Evolutionary conservation across 2,888 invertebrate genomes (phyloP).

Genomic region (Cabera pusaria): DNA sequence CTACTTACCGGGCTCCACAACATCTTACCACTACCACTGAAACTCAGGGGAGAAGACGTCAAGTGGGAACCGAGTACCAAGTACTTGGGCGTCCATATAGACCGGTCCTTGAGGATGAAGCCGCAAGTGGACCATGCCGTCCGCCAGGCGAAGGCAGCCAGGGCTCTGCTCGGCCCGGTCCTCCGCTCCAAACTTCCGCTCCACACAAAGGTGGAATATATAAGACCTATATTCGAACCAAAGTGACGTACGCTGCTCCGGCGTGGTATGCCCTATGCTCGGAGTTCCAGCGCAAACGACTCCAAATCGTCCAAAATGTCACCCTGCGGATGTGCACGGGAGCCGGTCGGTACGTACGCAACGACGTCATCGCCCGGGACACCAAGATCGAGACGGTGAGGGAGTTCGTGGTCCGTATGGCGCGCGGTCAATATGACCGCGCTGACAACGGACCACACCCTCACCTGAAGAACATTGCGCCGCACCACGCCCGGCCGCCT

Average conservation of each 20-base stretch:
- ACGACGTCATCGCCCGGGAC: constrained; percentile 11
- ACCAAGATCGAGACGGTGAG: constrained; percentile 5
- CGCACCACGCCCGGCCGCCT: neutral
- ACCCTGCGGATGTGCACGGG: constrained; percentile 1
- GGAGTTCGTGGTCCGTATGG: constrained; percentile 1
- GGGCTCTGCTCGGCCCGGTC: no score
- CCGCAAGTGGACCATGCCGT: no score
- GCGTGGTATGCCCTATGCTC: constrained; percentile 19
- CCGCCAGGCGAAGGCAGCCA: no score
- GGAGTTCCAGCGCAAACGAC: no score
- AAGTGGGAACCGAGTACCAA: no score
- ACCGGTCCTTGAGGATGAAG: no score
- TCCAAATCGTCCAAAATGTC: constrained; percentile 1
- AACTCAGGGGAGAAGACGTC: no score
- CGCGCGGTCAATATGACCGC: constrained; percentile 1
- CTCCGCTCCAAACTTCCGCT: no score
- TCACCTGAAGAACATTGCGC: no score
- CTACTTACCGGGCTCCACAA: no score
- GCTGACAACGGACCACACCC: constrained; percentile 3
- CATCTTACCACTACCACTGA: no score
- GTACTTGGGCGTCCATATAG: no score
- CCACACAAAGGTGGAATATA: constrained; percentile 25
- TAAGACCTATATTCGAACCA: constrained; percentile 26
- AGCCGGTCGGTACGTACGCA: constrained; percentile 10
- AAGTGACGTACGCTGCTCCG: constrained; percentile 24